phyloP scores from a whole-genome alignment of 2,888 invertebrate species.

The Ochlodes sylvanus region DNA sequence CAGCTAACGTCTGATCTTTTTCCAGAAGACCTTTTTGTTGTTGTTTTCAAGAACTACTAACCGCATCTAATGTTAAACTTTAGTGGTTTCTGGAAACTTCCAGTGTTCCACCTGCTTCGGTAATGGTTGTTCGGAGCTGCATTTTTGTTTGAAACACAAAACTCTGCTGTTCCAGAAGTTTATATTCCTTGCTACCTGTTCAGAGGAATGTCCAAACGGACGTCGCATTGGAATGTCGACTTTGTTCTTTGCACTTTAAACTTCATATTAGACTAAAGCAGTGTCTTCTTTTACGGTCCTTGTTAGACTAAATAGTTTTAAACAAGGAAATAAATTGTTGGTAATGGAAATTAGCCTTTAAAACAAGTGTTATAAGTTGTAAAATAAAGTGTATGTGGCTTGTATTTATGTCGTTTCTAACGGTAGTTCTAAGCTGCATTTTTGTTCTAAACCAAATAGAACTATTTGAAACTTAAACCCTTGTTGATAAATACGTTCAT shows the following conservation, averaged over 20 bases:
- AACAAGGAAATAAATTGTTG: constrained; percentile 9
- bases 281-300: neutral
- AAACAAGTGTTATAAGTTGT: neutral
- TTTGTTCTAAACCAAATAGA: constrained; percentile 24
- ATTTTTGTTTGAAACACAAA: constrained; percentile 36
- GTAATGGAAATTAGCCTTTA: neutral
- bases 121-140: constrained; percentile 23
- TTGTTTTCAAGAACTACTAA: constrained; percentile 21
- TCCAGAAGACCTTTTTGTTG: constrained; percentile 17
- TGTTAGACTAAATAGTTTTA: constrained; percentile 6
- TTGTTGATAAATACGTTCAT: constrained; percentile 17
- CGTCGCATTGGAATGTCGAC: constrained; percentile 3
- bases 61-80: constrained; percentile 37
- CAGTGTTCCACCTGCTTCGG: constrained; percentile 28
- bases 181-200: constrained; percentile 16
- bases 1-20: neutral
- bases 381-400: neutral
- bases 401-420: neutral
- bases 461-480: constrained; percentile 28
- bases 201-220: neutral
- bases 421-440: constrained; percentile 25
- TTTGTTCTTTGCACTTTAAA: neutral
- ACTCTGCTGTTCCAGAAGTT: constrained; percentile 34
- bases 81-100: constrained; percentile 31
- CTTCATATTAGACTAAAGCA: neutral